Evolutionary conservation across 2,888 invertebrate species (phyloP).

Genomic region (Cotesia congregata): DNA sequence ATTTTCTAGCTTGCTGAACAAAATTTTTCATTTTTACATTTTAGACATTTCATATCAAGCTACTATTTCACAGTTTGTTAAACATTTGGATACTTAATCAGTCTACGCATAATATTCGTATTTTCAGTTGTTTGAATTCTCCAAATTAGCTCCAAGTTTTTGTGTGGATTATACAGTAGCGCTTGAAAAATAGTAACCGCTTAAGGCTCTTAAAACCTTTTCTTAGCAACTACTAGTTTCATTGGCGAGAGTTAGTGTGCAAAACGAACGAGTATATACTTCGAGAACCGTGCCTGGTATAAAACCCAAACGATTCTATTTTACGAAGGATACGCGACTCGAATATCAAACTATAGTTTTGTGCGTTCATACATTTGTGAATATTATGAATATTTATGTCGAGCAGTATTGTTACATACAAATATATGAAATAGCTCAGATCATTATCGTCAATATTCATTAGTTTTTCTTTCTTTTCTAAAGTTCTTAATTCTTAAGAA

Average conservation of each 20-base stretch:
- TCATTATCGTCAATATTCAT: background rate
- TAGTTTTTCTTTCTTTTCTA: background rate
- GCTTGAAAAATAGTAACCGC: slow-evolving; percentile 10
- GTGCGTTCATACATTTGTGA: background rate
- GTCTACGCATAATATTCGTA: too few species aligned
- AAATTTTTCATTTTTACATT: too few species aligned
- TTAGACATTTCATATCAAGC: too few species aligned
- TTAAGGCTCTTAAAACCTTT: slow-evolving; percentile 10
- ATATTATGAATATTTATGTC: slow-evolving; percentile 17
- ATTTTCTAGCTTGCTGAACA: too few species aligned
- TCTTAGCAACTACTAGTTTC: slow-evolving; percentile 28
- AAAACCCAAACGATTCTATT: slow-evolving; percentile 58
- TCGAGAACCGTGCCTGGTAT: slow-evolving; percentile 43
- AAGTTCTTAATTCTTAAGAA: background rate
- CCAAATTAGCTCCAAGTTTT: slow-evolving; percentile 21
- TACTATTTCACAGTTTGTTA: too few species aligned
- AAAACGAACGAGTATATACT: slow-evolving; percentile 37
- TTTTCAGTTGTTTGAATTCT: slow-evolving; percentile 14
- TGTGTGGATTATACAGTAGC: slow-evolving; percentile 2
- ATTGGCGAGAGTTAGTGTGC: slow-evolving; percentile 43
- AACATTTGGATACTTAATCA: too few species aligned
- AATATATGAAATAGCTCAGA: background rate
- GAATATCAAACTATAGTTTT: slow-evolving; percentile 46
- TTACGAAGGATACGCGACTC: slow-evolving; percentile 55
- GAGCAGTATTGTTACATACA: background rate